Evolutionary conservation across 2,113 vertebrate genomes (phyloP).

Genomic region (Myotis lucifugus): DNA sequence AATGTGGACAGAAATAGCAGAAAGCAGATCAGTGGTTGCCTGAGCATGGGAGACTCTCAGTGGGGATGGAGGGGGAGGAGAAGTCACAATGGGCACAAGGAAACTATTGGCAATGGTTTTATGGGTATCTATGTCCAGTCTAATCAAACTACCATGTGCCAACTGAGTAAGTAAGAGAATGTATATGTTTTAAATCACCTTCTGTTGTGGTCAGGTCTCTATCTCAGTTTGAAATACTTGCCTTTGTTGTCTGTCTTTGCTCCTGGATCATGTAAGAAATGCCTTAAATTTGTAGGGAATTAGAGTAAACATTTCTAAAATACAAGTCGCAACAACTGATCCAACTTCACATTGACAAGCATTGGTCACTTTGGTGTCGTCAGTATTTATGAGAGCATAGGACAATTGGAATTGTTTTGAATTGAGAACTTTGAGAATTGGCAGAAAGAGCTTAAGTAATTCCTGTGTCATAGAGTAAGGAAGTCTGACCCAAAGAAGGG

Average conservation of each 20-base stretch:
- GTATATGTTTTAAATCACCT: background rate
- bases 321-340: constrained; percentile 22
- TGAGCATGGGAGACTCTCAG: background rate
- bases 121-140: background rate
- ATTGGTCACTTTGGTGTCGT: constrained; percentile 16
- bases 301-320: constrained; percentile 65
- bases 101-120: background rate
- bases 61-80: background rate
- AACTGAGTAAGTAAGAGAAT: background rate
- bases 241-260: background rate
- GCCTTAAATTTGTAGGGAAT: background rate
- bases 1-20: background rate
- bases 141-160: background rate
- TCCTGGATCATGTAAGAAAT: constrained; percentile 18
- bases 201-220: background rate
- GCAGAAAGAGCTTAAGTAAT: constrained; percentile 51
- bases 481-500: background rate
- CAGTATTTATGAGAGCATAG: constrained; percentile 71
- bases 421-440: constrained; percentile 63
- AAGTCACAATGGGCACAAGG: background rate
- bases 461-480: constrained; percentile 15
- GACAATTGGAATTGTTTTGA: constrained; percentile 55
- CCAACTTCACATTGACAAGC: constrained; percentile 57
- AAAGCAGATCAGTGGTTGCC: background rate
- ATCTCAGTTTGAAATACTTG: background rate